These are phyloP conservation scores for Prunella himalayana DNA, from an alignment of 2,113 vertebrate genomes.

Conservation along the genomic window DNA sequence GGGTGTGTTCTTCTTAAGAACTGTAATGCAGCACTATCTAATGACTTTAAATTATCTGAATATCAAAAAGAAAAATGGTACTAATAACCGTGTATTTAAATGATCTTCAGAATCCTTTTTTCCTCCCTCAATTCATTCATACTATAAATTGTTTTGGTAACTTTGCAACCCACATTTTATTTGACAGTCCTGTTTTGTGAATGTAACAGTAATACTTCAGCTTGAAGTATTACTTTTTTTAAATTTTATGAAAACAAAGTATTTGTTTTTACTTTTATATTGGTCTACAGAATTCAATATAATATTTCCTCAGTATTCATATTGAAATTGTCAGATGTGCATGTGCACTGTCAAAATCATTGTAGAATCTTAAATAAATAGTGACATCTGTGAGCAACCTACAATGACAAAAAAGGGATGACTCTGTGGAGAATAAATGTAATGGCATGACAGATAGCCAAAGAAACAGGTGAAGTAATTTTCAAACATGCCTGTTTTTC, in stretches of 20 bases:
- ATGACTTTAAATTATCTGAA: background rate
- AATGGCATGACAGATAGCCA: background rate
- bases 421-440: background rate
- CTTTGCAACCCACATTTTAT: background rate
- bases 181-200: background rate
- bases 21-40: background rate
- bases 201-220: background rate
- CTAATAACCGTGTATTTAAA: background rate
- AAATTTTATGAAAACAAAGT: background rate
- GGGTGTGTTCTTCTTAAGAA: background rate
- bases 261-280: background rate
- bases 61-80: background rate
- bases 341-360: background rate
- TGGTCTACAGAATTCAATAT: background rate
- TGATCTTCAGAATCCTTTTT: background rate
- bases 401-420: background rate
- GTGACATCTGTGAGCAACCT: background rate
- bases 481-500: background rate
- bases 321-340: constrained; percentile 18
- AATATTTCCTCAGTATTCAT: background rate
- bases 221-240: background rate
- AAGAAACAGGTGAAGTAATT: background rate
- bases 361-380: constrained; percentile 29
- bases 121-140: background rate
- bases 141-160: background rate